Evolutionary conservation across 2,888 invertebrate species (phyloP), one percentile per base, ranked within the genome.

Genomic region (Sericinus montela): DNA sequence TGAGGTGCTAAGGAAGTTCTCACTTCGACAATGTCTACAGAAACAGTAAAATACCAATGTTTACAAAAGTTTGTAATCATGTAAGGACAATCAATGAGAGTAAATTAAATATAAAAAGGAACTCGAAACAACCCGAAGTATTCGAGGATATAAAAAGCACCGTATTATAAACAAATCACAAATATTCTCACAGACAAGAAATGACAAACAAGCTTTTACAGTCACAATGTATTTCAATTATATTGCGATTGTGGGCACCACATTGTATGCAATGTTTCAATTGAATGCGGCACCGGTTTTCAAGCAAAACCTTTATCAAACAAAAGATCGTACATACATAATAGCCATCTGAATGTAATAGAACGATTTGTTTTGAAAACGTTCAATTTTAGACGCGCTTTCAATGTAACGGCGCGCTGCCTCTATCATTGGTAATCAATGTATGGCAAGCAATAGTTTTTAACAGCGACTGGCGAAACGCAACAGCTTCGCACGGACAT

Each of bases 291-390:
- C 35, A 35, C 39, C 37, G 45, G 45, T 50, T 45, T 37, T 41
- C 28, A 49, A 45, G 44, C 44, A 15, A 40, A 49, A 45, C 41
- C 41, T 41, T 32, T 50, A 50, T 50, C 57, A 48, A 54, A 54
- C 50, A 47, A 45, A 51, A 59, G 46, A 58, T 55, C 52, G 56
- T 44, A 57, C 59, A 62, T 51, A 56, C 57, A 58, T 61, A 66
- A 69, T 63, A 65, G 55, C 48, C 45, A 23, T 41, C 48, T 53
- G 57, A 54, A 55, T 55, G 40, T 41, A 60, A 62, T 55, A 55
- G 59, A 69, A 65, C 72, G 70, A 76, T 76, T 78, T 72, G 71
- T 70, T 72, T 71, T 68, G 63, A 76, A 75, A 76, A 76, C 78
- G 75, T 67, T 73, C 67, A 73, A 72, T 67, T 72, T 72, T 65